These are phyloP conservation scores for Gallinago solitaria DNA, from an alignment of 2,797 vertebrate genomes.

Conservation along the genomic window DNA sequence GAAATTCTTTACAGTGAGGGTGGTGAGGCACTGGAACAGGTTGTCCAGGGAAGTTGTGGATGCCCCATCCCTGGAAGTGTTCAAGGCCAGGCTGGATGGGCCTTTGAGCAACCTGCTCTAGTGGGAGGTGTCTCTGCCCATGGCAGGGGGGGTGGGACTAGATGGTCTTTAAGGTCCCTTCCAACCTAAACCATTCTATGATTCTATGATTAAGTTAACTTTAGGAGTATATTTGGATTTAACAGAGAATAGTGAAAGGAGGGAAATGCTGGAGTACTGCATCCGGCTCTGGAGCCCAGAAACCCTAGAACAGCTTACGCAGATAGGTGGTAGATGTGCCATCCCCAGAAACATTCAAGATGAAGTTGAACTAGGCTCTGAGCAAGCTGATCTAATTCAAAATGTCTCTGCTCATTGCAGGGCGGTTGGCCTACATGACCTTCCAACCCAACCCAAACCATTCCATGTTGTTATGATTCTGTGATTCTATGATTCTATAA, in stretches of 20 bases:
- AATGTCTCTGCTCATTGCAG: not conserved
- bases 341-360: not conserved
- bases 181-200: too few species aligned
- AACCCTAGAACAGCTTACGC: not conserved
- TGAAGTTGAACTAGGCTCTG: rapidly evolving
- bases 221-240: not conserved
- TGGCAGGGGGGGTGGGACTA: too few species aligned
- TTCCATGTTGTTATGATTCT: not conserved
- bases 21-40: too few species aligned
- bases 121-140: too few species aligned
- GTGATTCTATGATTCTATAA: not conserved
- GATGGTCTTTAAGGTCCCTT: too few species aligned
- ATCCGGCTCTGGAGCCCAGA: not conserved
- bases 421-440: rapidly evolving
- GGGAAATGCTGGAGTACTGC: not conserved
- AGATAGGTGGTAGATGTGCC: not conserved
- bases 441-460: not conserved
- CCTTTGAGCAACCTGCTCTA: too few species aligned
- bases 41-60: too few species aligned
- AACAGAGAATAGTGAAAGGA: not conserved
- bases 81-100: too few species aligned
- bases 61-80: too few species aligned
- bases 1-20: too few species aligned
- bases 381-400: not conserved
- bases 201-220: not conserved